A percentile compares a stretch with the other conserved stretches of the same genome.
Conservation (phyloP, 2,113 vertebrate genomes). For the Lethenteron reissneri region DNA sequence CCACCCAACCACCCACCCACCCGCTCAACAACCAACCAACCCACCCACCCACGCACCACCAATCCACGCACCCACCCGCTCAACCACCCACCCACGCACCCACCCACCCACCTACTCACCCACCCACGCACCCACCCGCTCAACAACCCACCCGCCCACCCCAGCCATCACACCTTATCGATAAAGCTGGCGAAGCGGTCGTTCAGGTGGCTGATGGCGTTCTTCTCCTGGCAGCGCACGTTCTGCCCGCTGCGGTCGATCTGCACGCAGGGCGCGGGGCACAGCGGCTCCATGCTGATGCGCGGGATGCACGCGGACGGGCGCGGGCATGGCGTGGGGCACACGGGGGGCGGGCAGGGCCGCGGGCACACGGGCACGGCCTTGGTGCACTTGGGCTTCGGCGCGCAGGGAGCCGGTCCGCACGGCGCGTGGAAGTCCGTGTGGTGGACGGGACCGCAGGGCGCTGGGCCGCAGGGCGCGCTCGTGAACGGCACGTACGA, state of each 20-base stretch:
- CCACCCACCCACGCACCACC: too few species aligned
- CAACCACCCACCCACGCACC: too few species aligned
- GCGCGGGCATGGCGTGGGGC: not conserved
- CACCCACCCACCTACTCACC: too few species aligned
- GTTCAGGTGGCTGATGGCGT: not conserved
- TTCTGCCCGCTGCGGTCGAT: conserved; percentile 1
- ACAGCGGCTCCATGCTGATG: conserved; percentile 2
- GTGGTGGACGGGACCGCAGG: too few species aligned
- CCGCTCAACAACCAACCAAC: too few species aligned
- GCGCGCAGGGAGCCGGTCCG: not conserved
- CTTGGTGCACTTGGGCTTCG: not conserved
- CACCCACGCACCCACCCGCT: too few species aligned
- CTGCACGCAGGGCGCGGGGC: not conserved
- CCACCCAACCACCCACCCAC: too few species aligned
- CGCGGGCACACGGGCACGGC: not conserved
- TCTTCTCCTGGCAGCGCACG: not conserved
- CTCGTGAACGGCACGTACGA: too few species aligned
- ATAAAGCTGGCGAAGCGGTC: not conserved
- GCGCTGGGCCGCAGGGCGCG: too few species aligned
- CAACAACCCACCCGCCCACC: too few species aligned
- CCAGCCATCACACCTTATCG: not conserved
- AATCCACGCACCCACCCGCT: too few species aligned
- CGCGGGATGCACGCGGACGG: conserved; percentile 3
- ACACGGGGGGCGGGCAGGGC: not conserved
- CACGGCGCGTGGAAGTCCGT: not conserved